These are phyloP conservation scores for Eulemur rufifrons DNA, from an alignment of 2,113 vertebrate species.

Conservation along the genomic window DNA sequence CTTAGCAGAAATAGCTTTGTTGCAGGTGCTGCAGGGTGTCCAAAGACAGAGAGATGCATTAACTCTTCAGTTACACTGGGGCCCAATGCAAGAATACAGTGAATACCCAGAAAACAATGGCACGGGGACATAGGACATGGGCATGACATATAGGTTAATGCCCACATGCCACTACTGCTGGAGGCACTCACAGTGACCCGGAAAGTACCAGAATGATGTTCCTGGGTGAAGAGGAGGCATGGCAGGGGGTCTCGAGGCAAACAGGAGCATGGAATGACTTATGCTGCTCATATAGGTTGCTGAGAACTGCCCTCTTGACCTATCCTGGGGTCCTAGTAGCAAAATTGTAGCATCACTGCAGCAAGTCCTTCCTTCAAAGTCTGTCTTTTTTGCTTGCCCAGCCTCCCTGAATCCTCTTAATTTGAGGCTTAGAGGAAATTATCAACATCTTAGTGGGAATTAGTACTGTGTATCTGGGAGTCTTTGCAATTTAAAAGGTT, in stretches of 20 bases:
- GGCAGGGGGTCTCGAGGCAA: neutral
- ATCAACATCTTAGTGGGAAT: neutral
- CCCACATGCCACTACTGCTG: neutral
- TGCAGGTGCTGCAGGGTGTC: neutral
- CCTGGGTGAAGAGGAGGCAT: neutral
- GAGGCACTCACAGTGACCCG: neutral
- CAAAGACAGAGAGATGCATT: neutral
- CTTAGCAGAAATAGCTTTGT: neutral
- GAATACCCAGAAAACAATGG: neutral
- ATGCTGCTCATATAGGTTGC: neutral
- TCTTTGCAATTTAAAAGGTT: neutral
- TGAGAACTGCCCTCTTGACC: neutral
- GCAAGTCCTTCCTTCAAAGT: neutral
- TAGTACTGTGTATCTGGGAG: neutral
- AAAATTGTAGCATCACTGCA: neutral
- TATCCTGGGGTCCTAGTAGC: neutral
- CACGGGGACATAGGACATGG: neutral
- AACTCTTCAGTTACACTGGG: neutral
- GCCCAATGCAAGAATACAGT: neutral
- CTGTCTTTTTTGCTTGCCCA: neutral
- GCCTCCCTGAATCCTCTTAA: neutral
- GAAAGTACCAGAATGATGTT: neutral
- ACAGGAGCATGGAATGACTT: neutral
- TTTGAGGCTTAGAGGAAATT: neutral
- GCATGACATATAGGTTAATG: neutral